phyloP scores from a whole-genome alignment of 1,140 invertebrate genomes.

The Apocrypta bakeri region DNA sequence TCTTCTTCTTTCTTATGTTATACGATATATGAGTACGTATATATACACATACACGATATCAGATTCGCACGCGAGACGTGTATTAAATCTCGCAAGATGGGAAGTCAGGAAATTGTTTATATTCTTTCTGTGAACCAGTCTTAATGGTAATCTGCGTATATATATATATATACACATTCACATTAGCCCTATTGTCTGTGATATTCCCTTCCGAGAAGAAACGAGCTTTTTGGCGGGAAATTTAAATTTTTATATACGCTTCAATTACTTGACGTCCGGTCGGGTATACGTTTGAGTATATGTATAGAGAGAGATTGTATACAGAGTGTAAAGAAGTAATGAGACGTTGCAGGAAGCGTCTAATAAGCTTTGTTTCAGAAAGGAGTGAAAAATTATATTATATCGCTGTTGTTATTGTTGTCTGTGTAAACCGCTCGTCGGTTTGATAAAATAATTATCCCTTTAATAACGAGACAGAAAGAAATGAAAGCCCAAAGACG shows the following conservation, averaged over 20 bases:
- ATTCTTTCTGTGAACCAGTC: not conserved
- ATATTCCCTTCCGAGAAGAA: not conserved
- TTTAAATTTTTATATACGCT: not conserved
- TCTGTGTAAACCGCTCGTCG: not conserved
- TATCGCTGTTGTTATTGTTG: not conserved
- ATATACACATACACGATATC: not conserved
- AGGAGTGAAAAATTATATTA: not conserved
- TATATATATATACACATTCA: not conserved
- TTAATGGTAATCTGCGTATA: no score
- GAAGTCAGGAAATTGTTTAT: not conserved
- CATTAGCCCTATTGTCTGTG: not conserved
- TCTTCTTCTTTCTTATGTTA: not conserved
- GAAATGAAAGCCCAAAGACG: conserved; percentile 27
- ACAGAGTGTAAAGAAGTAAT: no score
- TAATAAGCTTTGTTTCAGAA: not conserved
- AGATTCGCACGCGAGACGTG: not conserved
- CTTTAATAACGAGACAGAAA: conserved; percentile 20
- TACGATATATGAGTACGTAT: not conserved
- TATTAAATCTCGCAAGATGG: not conserved
- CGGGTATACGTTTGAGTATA: no score
- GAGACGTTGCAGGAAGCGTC: not conserved
- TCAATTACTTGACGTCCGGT: not conserved
- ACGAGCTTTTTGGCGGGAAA: not conserved
- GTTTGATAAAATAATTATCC: conserved; percentile 16
- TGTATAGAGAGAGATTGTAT: no score